These are phyloP conservation scores for Enhydra lutris DNA, from an alignment of 2,113 vertebrate genomes.

Conservation along the genomic window DNA sequence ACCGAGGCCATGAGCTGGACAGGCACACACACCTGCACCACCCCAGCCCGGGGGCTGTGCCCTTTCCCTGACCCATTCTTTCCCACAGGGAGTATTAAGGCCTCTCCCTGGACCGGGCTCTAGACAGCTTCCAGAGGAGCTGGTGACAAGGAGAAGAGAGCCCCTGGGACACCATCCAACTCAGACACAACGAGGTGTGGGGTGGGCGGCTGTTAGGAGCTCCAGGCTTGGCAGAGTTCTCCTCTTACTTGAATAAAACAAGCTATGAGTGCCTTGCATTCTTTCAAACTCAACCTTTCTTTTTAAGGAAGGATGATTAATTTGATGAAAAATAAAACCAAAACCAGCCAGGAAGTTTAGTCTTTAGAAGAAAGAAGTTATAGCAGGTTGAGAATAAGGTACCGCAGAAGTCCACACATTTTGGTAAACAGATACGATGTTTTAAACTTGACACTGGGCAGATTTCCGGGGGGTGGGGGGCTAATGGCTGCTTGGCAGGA, in stretches of 20 bases:
- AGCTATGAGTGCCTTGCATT: rapidly evolving
- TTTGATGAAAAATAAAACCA: background rate
- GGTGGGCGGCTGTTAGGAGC: background rate
- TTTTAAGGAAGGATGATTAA: background rate
- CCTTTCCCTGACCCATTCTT: background rate
- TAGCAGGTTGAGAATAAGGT: too few relatives aligned
- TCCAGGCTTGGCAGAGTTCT: background rate
- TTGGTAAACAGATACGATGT: background rate
- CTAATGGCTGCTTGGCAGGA: background rate
- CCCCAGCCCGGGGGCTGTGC: rapidly evolving
- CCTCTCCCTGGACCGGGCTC: background rate
- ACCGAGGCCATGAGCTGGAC: rapidly evolving
- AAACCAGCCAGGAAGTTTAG: background rate
- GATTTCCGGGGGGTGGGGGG: background rate
- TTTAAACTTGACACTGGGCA: background rate
- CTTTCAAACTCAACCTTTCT: background rate
- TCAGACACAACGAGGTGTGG: background rate
- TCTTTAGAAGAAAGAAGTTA: background rate
- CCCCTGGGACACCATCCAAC: background rate
- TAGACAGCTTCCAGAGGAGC: background rate
- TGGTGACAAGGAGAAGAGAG: background rate
- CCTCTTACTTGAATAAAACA: background rate
- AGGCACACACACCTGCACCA: background rate
- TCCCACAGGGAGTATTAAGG: background rate
- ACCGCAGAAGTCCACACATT: background rate